Evolutionary conservation across 2,797 vertebrate genomes (phyloP).

Genomic region (Urosaurus nigricauda): DNA sequence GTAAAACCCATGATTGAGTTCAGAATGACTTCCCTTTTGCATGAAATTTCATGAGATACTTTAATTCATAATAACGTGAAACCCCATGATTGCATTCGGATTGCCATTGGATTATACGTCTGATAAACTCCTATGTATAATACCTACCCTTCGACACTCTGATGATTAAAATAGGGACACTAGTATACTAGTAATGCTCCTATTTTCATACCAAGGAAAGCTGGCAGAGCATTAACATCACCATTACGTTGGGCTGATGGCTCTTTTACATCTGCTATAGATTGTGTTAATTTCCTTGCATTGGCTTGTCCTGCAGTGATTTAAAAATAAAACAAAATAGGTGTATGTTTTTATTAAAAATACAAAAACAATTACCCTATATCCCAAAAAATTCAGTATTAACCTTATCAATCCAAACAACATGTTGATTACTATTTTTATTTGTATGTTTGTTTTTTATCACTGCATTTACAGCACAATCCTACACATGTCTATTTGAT

Average conservation of each 20-base stretch:
- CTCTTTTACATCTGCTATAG: neutral
- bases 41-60: no score
- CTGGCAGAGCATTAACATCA: neutral
- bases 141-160: neutral
- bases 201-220: conserved; percentile 15
- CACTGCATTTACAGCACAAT: neutral
- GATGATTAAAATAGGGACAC: conserved; percentile 1
- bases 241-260: neutral
- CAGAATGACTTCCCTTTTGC: no score
- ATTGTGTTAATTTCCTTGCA: neutral
- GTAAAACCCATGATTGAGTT: no score
- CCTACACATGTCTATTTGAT: no score
- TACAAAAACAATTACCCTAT: neutral
- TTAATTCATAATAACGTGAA: no score
- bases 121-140: no score
- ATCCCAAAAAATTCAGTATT: neutral
- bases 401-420: neutral
- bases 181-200: neutral
- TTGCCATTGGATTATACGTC: no score
- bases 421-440: neutral
- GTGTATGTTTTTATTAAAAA: neutral
- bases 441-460: neutral
- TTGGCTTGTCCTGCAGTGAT: neutral
- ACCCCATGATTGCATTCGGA: no score
- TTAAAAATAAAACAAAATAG: neutral